Conservation (phyloP, 2,113 vertebrate species). For the Monopterus albus region DNA sequence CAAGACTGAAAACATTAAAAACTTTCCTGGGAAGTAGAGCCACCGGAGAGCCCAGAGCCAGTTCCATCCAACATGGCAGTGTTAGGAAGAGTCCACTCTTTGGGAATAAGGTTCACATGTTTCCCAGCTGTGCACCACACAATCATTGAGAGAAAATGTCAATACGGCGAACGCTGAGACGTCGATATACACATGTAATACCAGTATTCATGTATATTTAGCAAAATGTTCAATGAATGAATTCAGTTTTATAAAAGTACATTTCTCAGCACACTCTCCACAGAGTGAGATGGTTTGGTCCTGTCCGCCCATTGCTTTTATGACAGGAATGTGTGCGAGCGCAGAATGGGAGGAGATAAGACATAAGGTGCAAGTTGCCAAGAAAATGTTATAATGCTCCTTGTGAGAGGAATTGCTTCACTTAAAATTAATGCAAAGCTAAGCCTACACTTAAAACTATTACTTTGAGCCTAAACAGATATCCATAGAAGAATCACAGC, state of each 20-base stretch:
- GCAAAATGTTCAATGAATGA: accelerated
- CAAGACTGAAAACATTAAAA: constrained; percentile 59
- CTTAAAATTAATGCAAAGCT: constrained; percentile 6
- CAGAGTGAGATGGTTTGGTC: constrained; percentile 62
- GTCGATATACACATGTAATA: no score
- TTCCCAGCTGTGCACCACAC: background rate
- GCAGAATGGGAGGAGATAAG: constrained; percentile 70
- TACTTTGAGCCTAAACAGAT: background rate
- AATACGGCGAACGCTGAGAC: accelerated
- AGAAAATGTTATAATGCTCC: constrained; percentile 28
- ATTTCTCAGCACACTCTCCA: background rate
- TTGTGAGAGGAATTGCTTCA: constrained; percentile 8
- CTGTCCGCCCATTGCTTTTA: constrained; percentile 68
- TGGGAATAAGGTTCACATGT: background rate
- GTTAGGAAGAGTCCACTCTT: constrained; percentile 59
- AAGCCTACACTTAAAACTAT: background rate
- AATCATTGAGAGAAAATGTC: accelerated
- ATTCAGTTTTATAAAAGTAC: background rate
- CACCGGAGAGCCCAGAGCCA: constrained; percentile 61
- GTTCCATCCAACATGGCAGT: constrained; percentile 92
- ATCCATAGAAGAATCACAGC: background rate
- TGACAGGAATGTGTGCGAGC: constrained; percentile 74
- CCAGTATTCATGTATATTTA: accelerated
- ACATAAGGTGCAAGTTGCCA: constrained; percentile 54
- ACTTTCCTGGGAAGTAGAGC: constrained; percentile 81